phyloP scores from a whole-genome alignment of 2,888 invertebrate species.

The Clanis bilineata region DNA sequence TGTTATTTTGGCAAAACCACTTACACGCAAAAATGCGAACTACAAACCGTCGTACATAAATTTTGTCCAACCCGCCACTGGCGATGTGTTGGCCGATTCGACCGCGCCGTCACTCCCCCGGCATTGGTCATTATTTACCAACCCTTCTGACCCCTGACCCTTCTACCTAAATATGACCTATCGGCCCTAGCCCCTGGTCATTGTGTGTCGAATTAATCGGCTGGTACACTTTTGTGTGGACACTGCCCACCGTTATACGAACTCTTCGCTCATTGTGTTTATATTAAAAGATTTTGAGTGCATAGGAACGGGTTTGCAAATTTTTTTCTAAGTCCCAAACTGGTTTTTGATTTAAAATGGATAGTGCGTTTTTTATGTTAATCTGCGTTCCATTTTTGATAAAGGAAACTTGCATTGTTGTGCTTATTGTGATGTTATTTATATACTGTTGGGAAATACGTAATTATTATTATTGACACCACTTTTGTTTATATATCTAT shows the following conservation, averaged over 20 bases:
- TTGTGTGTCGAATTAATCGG: conserved; percentile 78
- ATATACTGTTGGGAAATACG: too few species aligned
- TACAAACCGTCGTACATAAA: conserved; percentile 63
- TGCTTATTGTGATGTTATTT: neutral
- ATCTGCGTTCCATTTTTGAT: conserved; percentile 1
- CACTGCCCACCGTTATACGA: conserved; percentile 64
- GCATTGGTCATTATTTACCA: conserved; percentile 71
- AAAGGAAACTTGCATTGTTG: conserved; percentile 1
- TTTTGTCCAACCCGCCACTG: conserved; percentile 50
- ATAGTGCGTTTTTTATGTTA: conserved; percentile 9
- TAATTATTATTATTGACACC: too few species aligned
- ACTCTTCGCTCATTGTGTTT: conserved; percentile 62
- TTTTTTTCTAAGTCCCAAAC: conserved; percentile 41
- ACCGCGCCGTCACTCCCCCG: conserved; percentile 70
- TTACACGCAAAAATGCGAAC: conserved; percentile 30
- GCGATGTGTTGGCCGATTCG: conserved; percentile 71
- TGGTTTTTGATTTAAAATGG: conserved; percentile 31
- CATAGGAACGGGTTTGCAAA: conserved; percentile 49
- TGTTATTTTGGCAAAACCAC: conserved; percentile 19
- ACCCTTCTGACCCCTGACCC: conserved; percentile 77
- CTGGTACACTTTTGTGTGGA: conserved; percentile 70
- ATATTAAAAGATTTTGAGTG: conserved; percentile 76
- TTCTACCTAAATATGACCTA: conserved; percentile 80
- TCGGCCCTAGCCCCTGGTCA: conserved; percentile 65
- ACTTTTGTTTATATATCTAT: too few species aligned